Percentiles rank a stretch among this genome's conserved stretches.
phyloP scores from a whole-genome alignment of 1,140 invertebrate genomes.

The Drosophila ironensis region DNA sequence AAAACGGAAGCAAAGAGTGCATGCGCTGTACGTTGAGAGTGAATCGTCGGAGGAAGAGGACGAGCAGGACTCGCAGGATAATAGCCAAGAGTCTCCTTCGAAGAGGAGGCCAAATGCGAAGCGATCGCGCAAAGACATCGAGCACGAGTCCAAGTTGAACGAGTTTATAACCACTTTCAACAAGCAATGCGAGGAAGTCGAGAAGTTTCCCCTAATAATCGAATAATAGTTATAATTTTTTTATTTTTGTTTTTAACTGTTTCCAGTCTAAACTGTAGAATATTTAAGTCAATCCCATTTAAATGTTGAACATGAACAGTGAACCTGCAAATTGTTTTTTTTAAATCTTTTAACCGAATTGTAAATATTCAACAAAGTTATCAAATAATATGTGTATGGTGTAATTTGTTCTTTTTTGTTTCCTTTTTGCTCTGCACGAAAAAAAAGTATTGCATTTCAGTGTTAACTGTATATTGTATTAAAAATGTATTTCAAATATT shows the following conservation, averaged over 20 bases:
- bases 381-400: too few species aligned
- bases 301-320: too few species aligned
- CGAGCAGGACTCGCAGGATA: constrained; percentile 40
- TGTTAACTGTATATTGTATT: too few species aligned
- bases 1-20: constrained; percentile 60
- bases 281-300: too few species aligned
- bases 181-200: constrained; percentile 66
- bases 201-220: constrained; percentile 58
- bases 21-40: constrained; percentile 57
- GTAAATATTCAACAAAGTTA: too few species aligned
- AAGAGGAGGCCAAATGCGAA: constrained; percentile 42
- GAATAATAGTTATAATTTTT: constrained; percentile 31
- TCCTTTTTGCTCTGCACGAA: too few species aligned
- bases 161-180: constrained; percentile 67
- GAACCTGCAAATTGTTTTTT: too few species aligned
- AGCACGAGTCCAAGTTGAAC: constrained; percentile 48
- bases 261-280: too few species aligned
- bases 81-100: constrained; percentile 32
- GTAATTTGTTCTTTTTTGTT: too few species aligned
- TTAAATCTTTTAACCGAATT: too few species aligned
- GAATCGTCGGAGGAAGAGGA: constrained; percentile 55
- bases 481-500: too few species aligned
- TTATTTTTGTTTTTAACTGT: neutral
- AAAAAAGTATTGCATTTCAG: too few species aligned
- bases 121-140: constrained; percentile 34